Evolutionary conservation across 2,888 invertebrate genomes (phyloP).

Genomic region (Tanaodytes sp.): DNA sequence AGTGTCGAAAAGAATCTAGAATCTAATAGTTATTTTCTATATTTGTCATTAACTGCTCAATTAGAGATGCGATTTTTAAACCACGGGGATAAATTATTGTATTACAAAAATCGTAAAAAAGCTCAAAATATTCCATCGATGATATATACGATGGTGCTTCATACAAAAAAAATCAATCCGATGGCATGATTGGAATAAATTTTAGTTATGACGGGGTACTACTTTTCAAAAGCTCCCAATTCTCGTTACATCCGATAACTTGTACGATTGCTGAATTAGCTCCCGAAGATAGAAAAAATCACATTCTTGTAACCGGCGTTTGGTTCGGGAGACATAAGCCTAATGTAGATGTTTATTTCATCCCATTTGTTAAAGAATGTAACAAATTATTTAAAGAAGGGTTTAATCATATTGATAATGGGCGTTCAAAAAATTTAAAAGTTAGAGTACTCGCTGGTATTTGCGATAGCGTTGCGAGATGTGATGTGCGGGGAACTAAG

Average conservation of each 20-base stretch:
- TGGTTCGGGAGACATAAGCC: constrained; percentile 40
- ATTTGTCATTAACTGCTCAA: constrained; percentile 28
- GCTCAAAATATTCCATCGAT: constrained; percentile 33
- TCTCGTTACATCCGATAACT: constrained; percentile 36
- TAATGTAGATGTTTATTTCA: constrained; percentile 35
- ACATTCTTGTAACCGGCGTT: constrained; percentile 15
- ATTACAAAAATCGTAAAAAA: constrained; percentile 25
- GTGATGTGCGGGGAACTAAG: constrained; percentile 20
- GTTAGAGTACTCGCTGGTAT: constrained; percentile 7
- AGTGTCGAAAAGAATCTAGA: constrained; percentile 19
- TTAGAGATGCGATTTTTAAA: constrained; percentile 21
- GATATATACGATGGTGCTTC: constrained; percentile 46
- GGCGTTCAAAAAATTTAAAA: not conserved
- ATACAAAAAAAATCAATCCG: constrained; percentile 30
- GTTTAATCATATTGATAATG: constrained; percentile 24
- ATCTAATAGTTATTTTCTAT: constrained; percentile 17
- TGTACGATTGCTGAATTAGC: constrained; percentile 33
- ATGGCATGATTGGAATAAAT: constrained; percentile 37
- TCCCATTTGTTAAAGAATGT: constrained; percentile 44
- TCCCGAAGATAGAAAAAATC: constrained; percentile 6
- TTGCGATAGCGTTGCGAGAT: constrained; percentile 23
- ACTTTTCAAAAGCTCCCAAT: constrained; percentile 34
- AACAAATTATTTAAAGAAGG: constrained; percentile 31
- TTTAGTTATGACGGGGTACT: constrained; percentile 43
- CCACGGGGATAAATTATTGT: not conserved